Evolutionary conservation across 1,140 invertebrate genomes (phyloP), one percentile per base, ranked within the genome.

Genomic region (Globodera rostochiensis): DNA sequence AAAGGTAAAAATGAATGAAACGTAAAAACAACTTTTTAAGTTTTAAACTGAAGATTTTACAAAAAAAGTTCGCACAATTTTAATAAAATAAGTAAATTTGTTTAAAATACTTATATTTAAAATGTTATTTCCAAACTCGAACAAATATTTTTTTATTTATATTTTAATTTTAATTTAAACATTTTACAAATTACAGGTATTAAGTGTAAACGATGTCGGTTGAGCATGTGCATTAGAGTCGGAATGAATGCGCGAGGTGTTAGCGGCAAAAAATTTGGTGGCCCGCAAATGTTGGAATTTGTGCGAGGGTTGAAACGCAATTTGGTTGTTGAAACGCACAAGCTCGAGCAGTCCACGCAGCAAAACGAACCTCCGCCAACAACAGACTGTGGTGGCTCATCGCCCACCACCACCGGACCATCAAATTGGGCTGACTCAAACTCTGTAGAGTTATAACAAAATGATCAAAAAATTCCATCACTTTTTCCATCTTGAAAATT

Each of bases 181-280:
- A 36, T 36, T 36, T 36, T 36, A 47, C n/a, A 21, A 21, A n/a
- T 11, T 73, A 47, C 4, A n/a, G 50, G 70, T 6, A 21, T 1
- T 9, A 73, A 73, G 25, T 73, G 71, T 53, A 73, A 73, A 36
- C 47, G 71, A 47, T 73, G 71, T 8, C 73, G 73, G 5, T 36
- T 74, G 50, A 60, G 46, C 11, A 36, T 11, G 60, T 74, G 73
- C 36, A 36, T 74, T 50, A 4, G 11, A 25, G 36, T 74, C n/a
- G 73, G 73, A 74, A 74, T 74, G 73, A 49, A 74, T 74, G 11
- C 60, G n/a, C 73, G 60, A 36, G 60, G 19, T 7, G n/a, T 74
- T n/a, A 45, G 73, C 49, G 45, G 25, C 11, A 15, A 9, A 36
- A 74, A 74, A 53, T 21, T 36, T 74, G 25, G 57, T 9, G 49